Evolutionary conservation across 2,113 vertebrate genomes (phyloP).

Genomic region (Platysteira castanea): DNA sequence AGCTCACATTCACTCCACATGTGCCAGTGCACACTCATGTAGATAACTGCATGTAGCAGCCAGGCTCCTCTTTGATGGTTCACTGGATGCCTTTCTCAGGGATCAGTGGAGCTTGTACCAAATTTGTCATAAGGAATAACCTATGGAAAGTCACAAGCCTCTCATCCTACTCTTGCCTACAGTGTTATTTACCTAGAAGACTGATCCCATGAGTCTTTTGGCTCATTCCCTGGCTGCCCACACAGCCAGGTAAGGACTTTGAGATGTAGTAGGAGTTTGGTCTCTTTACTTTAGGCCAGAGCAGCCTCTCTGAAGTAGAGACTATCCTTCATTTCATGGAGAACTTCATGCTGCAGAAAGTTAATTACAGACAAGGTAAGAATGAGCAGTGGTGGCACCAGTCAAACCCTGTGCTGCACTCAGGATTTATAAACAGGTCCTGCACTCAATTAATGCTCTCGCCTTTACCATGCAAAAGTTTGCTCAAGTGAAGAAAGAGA

Average conservation of each 20-base stretch:
- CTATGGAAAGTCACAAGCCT: not conserved
- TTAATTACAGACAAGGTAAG: constrained; percentile 13
- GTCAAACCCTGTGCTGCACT: not conserved
- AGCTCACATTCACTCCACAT: not conserved
- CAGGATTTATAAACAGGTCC: constrained; percentile 30
- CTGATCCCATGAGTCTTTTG: not conserved
- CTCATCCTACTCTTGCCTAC: not conserved
- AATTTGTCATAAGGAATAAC: not conserved
- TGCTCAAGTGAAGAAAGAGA: constrained; percentile 20
- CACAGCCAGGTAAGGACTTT: not conserved
- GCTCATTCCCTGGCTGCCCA: accelerated
- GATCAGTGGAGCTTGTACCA: not conserved
- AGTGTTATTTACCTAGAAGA: not conserved
- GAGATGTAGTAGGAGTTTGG: not conserved
- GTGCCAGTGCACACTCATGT: accelerated
- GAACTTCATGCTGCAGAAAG: constrained; percentile 4
- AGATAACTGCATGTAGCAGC: not conserved
- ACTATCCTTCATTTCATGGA: not conserved
- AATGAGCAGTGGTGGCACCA: not conserved
- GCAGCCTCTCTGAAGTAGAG: not conserved
- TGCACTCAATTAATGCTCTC: constrained; percentile 5
- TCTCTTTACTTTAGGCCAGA: not conserved
- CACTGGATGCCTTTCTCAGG: not conserved
- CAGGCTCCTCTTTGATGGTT: not conserved
- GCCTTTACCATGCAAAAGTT: not conserved